Evolutionary conservation across 2,797 vertebrate species (phyloP).

Genomic region (Cynopterus sphinx): DNA sequence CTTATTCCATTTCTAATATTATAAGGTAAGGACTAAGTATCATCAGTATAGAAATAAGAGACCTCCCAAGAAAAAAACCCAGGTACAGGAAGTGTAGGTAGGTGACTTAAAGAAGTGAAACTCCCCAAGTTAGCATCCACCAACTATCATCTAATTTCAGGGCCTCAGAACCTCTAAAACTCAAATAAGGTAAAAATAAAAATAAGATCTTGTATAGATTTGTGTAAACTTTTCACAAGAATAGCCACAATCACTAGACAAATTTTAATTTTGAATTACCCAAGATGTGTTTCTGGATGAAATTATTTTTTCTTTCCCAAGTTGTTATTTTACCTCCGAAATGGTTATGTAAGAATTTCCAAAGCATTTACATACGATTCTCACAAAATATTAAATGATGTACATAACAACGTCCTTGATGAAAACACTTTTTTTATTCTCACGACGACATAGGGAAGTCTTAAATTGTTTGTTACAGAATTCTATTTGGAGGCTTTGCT

Average conservation of each 20-base stretch:
- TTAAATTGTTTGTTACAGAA: conserved; percentile 37
- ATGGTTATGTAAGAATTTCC: conserved; percentile 35
- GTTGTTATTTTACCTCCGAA: conserved; percentile 42
- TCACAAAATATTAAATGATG: conserved; percentile 59
- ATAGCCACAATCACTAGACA: neutral
- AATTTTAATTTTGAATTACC: conserved; percentile 58
- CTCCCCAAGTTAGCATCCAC: conserved; percentile 41
- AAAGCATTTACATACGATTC: conserved; percentile 48
- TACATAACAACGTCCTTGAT: conserved; percentile 30
- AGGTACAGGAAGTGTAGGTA: conserved; percentile 74
- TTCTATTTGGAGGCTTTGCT: conserved; percentile 45
- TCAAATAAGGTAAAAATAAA: conserved; percentile 67
- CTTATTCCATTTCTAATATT: conserved; percentile 72
- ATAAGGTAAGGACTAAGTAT: conserved; percentile 76
- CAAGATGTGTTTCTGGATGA: conserved; percentile 68
- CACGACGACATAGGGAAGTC: conserved; percentile 41
- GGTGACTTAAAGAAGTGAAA: conserved; percentile 83
- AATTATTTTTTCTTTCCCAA: conserved; percentile 51
- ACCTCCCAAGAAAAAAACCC: conserved; percentile 74
- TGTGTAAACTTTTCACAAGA: conserved; percentile 47
- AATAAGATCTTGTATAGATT: conserved; percentile 75
- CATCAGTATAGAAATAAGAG: conserved; percentile 74
- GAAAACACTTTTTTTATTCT: conserved; percentile 67
- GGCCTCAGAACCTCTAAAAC: conserved; percentile 40
- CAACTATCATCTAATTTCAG: neutral